Conservation (phyloP, 2,888 invertebrate species). For the Spisula solida region DNA sequence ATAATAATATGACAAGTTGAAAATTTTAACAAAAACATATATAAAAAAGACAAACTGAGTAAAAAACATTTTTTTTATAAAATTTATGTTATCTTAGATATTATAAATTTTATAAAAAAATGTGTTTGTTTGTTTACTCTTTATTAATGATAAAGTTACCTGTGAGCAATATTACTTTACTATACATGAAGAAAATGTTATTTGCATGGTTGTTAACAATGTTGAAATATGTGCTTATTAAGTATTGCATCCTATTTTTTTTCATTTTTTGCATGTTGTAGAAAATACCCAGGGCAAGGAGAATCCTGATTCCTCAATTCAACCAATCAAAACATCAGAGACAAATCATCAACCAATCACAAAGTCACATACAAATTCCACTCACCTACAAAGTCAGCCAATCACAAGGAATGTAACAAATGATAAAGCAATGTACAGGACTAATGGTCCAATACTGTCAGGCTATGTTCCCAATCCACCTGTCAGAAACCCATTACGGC, state of each 20-base stretch:
- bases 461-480: slow-evolving; percentile 70
- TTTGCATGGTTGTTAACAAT: slow-evolving; percentile 51
- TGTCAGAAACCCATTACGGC: slow-evolving; percentile 68
- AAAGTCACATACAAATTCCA: slow-evolving; percentile 55
- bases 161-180: too few relatives aligned
- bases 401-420: slow-evolving; percentile 48
- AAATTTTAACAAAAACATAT: too few relatives aligned
- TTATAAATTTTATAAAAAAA: too few relatives aligned
- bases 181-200: slow-evolving; percentile 25
- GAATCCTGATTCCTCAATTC: slow-evolving; percentile 63
- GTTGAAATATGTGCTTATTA: slow-evolving; percentile 42
- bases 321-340: slow-evolving; percentile 74
- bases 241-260: slow-evolving; percentile 30
- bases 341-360: slow-evolving; percentile 71
- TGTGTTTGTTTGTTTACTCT: too few relatives aligned
- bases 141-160: too few relatives aligned
- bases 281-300: slow-evolving; percentile 70
- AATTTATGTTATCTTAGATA: too few relatives aligned
- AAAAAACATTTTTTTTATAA: too few relatives aligned
- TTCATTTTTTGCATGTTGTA: slow-evolving; percentile 75
- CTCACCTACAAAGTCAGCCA: slow-evolving; percentile 33
- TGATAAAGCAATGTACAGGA: slow-evolving; percentile 60
- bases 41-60: too few relatives aligned
- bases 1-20: too few relatives aligned
- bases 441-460: slow-evolving; percentile 62